These are phyloP conservation scores for Apis cerana DNA, from an alignment of 1,140 invertebrate genomes.

Conservation along the genomic window DNA sequence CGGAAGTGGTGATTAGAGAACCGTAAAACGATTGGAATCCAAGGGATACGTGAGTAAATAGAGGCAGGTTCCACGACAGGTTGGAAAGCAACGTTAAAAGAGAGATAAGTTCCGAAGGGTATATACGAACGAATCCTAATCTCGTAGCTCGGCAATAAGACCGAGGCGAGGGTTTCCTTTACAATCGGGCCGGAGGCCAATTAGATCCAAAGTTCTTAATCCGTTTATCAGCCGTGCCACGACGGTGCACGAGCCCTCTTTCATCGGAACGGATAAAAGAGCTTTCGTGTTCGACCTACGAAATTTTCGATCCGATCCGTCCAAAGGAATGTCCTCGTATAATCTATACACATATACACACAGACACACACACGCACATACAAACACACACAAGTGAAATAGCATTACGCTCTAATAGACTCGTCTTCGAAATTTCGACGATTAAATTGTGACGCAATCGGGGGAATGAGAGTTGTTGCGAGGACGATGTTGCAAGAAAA, in stretches of 20 bases:
- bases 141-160: slow-evolving; percentile 50
- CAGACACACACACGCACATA: no score
- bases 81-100: slow-evolving; percentile 48
- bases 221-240: slow-evolving; percentile 62
- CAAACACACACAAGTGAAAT: neutral
- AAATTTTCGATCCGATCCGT: slow-evolving; percentile 40
- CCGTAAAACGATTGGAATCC: slow-evolving; percentile 57
- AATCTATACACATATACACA: no score
- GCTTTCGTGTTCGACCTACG: slow-evolving; percentile 24
- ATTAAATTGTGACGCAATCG: neutral
- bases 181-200: slow-evolving; percentile 61
- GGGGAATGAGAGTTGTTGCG: neutral
- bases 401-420: slow-evolving; percentile 9
- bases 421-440: neutral
- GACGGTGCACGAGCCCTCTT: slow-evolving; percentile 45
- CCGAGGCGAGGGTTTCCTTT: slow-evolving; percentile 59
- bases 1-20: slow-evolving; percentile 60
- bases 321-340: neutral
- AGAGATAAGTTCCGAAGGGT: slow-evolving; percentile 57
- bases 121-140: slow-evolving; percentile 57
- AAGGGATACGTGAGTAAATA: slow-evolving; percentile 57
- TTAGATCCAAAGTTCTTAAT: slow-evolving; percentile 68
- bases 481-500: neutral
- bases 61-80: slow-evolving; percentile 62
- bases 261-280: slow-evolving; percentile 55